A percentile compares a stretch with the other conserved stretches of the same genome.
Conservation (phyloP, 2,888 invertebrate species). For the Phyllotreta cruciferae region DNA sequence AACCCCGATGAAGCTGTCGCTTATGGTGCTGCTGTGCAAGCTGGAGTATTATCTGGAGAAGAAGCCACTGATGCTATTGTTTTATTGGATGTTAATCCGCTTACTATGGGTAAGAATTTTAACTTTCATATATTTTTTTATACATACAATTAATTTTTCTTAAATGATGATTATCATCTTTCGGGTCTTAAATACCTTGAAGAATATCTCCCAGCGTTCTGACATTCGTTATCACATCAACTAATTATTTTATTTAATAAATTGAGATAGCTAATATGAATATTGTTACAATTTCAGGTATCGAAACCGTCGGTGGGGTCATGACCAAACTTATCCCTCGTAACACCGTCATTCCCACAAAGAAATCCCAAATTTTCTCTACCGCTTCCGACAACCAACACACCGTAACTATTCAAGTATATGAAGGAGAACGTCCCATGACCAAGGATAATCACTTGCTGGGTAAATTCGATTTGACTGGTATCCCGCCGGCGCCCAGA, state of each 20-base stretch:
- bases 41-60: constrained; percentile 96
- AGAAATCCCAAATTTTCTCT: constrained; percentile 99
- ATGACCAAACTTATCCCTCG: constrained; percentile 99
- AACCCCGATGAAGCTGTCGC: constrained; percentile 99
- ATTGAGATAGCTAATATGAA: background rate
- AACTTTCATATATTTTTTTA: no score
- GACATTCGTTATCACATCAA: no score
- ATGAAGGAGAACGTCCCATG: constrained; percentile 99
- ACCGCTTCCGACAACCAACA: constrained; percentile 99
- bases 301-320: constrained; percentile 99
- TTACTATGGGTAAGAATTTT: constrained; percentile 81
- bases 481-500: constrained; percentile 93
- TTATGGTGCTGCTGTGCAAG: constrained; percentile 98
- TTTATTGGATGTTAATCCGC: constrained; percentile 93
- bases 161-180: constrained; percentile 16
- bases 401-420: constrained; percentile 98
- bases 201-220: constrained; percentile 10
- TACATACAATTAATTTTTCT: background rate
- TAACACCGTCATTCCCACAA: constrained; percentile 99
- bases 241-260: no score
- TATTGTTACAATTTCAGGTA: constrained; percentile 56
- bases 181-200: constrained; percentile 11
- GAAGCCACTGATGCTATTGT: constrained; percentile 97
- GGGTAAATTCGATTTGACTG: constrained; percentile 97
- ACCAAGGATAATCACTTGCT: constrained; percentile 99